A percentile compares a stretch with the other conserved stretches of the same genome.
phyloP scores from a whole-genome alignment of 2,797 vertebrate species.

The Gymnopithys bicolor region DNA sequence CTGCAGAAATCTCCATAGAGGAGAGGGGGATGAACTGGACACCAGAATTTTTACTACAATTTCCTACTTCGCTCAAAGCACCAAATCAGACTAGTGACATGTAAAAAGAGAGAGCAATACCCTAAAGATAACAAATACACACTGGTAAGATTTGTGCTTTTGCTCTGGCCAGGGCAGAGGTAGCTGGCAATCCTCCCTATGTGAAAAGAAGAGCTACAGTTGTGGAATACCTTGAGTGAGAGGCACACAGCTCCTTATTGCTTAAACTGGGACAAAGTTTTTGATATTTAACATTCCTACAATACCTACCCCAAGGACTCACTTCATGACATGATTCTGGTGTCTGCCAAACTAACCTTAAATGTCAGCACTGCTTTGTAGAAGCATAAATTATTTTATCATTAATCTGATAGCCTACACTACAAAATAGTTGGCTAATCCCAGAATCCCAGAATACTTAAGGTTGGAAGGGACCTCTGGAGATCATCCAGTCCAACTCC shows the following conservation, averaged over 20 bases:
- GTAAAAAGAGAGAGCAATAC: background rate
- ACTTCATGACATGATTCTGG: slow-evolving; percentile 56
- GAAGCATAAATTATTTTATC: slow-evolving; percentile 71
- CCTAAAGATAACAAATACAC: background rate
- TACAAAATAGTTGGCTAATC: background rate
- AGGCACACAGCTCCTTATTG: background rate
- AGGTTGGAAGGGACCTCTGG: background rate
- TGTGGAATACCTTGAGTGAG: background rate
- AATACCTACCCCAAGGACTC: slow-evolving; percentile 73
- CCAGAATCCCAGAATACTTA: background rate
- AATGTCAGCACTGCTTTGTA: slow-evolving; percentile 75
- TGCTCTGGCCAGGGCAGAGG: background rate
- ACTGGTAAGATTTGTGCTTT: background rate
- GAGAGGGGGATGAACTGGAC: background rate
- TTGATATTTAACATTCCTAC: slow-evolving; percentile 77
- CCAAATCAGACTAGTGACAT: background rate
- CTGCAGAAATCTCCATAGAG: background rate
- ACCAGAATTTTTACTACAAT: background rate
- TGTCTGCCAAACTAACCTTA: slow-evolving; percentile 80
- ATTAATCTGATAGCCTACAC: background rate
- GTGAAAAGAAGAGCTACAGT: background rate
- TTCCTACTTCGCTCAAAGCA: background rate
- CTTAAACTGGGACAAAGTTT: slow-evolving; percentile 61
- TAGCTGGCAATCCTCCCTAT: background rate
- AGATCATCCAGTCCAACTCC: background rate